Evolutionary conservation across 2,797 vertebrate genomes (phyloP), one percentile per base, ranked within the genome.

Genomic region (Setipinna tenuifilis): DNA sequence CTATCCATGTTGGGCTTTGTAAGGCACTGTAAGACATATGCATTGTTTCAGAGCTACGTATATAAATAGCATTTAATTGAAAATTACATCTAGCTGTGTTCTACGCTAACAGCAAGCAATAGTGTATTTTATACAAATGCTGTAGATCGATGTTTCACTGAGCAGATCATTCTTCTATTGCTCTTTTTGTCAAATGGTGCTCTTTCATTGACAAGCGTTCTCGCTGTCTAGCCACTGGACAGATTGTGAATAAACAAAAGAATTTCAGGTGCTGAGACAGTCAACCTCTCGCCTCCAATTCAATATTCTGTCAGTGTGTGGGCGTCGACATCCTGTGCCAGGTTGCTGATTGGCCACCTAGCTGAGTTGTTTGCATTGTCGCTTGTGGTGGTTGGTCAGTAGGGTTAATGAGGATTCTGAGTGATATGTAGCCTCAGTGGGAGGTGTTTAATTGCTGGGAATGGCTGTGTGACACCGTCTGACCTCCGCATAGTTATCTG

Each of bases 361-460:
- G 88, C 90, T 62, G 84, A 85, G 88, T 92, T 91, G 92, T 91
- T 94, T 92, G 91, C 92, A 89, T 89, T 93, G 91, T 91, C 92
- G 92, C 90, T 90, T 91, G 93, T 92, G 91, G 90, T 94, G 93
- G 94, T 96, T 96, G 95, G 95, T 95, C 95, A 95, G 93, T 4
- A 91, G 92, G 95, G 95, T 96, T 96, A 96, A 96, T 95, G 93
- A 96, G 96, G 93, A 94, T 95, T 94, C 93, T 94, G 93, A 95
- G 92, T 93, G 92, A 94, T 93, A 90, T 91, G 91, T 93, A 92
- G 90, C 90, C 87, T 54, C 91, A 85, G 96, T 96, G 94, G 96
- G 96, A 96, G 95, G 95, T 96, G 95, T 96, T 95, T 96, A 95
- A 96, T 96, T 96, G 95, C 95, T 93, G 92, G 86, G 89, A 88